A percentile compares a stretch with the other conserved stretches of the same genome.
phyloP scores from a whole-genome alignment of 2,113 vertebrate genomes.

The Sinocyclocheilus grahami region DNA sequence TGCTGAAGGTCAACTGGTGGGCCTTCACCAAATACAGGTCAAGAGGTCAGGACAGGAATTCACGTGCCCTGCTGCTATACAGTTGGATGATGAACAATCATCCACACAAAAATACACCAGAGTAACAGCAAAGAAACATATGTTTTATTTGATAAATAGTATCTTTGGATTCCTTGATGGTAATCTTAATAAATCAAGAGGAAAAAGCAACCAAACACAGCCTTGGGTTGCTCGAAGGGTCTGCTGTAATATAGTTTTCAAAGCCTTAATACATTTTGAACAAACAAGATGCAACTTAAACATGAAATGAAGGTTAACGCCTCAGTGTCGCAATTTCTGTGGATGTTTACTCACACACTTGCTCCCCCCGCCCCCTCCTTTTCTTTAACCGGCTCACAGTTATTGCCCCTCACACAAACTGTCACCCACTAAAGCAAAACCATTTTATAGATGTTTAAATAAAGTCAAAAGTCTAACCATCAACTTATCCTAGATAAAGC shows the following conservation, averaged over 20 bases:
- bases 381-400: background rate
- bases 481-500: background rate
- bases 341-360: background rate
- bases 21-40: constrained; percentile 28
- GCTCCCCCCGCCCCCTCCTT: rapidly evolving
- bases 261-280: constrained; percentile 10
- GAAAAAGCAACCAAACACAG: background rate
- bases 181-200: background rate
- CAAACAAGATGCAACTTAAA: constrained; percentile 12
- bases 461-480: background rate
- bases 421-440: background rate
- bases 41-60: constrained; percentile 38
- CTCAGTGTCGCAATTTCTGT: constrained; percentile 20
- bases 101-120: background rate
- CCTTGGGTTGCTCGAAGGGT: background rate
- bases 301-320: constrained; percentile 2
- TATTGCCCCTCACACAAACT: background rate
- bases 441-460: background rate
- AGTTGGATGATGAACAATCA: background rate
- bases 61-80: background rate
- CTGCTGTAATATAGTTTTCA: background rate
- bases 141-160: background rate
- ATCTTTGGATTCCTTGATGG: background rate
- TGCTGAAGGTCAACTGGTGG: constrained; percentile 51
- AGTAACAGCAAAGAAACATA: background rate